These are phyloP conservation scores for Oscheius myriophilus DNA, from an alignment of 2,888 invertebrate species.

Conservation along the genomic window DNA sequence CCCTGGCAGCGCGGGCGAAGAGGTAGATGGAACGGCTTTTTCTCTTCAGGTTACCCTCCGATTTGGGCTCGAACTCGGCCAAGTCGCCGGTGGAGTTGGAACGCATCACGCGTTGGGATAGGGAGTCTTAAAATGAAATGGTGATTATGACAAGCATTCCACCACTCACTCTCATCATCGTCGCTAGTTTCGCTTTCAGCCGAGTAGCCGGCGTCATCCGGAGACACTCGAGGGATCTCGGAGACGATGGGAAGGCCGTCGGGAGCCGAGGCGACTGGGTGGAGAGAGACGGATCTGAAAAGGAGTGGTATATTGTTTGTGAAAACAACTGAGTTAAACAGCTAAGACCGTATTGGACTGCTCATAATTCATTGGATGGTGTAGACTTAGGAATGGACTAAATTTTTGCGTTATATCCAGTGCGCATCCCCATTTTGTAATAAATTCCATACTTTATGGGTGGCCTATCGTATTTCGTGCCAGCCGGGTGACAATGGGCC, in stretches of 20 bases:
- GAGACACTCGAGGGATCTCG: constrained; percentile 18
- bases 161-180: constrained; percentile 36
- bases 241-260: constrained; percentile 39
- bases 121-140: constrained; percentile 5
- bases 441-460: no score
- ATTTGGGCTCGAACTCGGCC: constrained; percentile 35
- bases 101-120: constrained; percentile 22
- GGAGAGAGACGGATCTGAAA: constrained; percentile 35
- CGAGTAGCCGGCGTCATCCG: constrained; percentile 40
- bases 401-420: no score
- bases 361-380: no score
- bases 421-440: no score
- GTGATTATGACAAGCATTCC: no score
- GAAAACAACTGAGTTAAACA: no score
- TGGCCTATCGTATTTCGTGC: no score
- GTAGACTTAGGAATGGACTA: no score
- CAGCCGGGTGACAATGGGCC: no score
- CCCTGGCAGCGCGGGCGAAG: constrained; percentile 85
- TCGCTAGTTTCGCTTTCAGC: constrained; percentile 47
- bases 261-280: constrained; percentile 37
- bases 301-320: no score
- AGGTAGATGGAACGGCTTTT: constrained; percentile 74
- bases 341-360: no score
- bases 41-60: constrained; percentile 12
- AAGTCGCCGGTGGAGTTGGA: constrained; percentile 51